Evolutionary conservation across 1,140 invertebrate genomes (phyloP), one percentile per base, ranked within the genome.

Genomic region (Hycleus phaleratus): DNA sequence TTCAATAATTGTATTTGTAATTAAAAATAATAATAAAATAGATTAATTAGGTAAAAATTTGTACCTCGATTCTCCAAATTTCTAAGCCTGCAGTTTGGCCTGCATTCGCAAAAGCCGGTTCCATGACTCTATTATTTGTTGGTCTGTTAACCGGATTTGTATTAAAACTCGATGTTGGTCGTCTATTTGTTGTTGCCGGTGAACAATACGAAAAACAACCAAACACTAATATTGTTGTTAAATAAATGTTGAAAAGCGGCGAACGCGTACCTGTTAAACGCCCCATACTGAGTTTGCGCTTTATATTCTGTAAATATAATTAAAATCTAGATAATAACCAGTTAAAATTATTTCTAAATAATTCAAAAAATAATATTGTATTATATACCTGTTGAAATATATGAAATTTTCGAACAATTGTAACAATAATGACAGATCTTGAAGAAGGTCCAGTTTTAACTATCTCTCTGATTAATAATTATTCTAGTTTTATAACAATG

Each of bases 21-120:
- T 50, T 52, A n/a, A 11, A 40, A 54, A 10, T 5, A 12, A 57
- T 44, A 18, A 18, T 18, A 18, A 18, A 18, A 18, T 18, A 18
- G 18, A 18, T 18, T 18, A 18, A 18, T 18, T 18, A 18, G 18
- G 0, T 1, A 18, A 18, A 18, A 18, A 18, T 18, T 18, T 18
- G 64, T 70, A 86, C 85, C 77, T 86, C 79, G 43, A 87, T 82
- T 63, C 85, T 78, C 84, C 84, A 87, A 38, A 85, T 78, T 67
- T 85, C 80, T 0, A 86, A 61, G 1, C 84, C 85, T 4, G 81
- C 78, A 39, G 75, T 68, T 49, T 75, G 74, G 4, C 85, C 85
- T 10, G 83, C 84, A 61, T 81, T 80, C 12, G 74, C 79, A 63
- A 85, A 85, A 0, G 81, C 82, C 46, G 81, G 77, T 64, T 83